Percentiles rank a stretch among this genome's conserved stretches.
These are phyloP conservation scores for Allygus modestus DNA, from an alignment of 2,888 invertebrate species.

Conservation along the genomic window DNA sequence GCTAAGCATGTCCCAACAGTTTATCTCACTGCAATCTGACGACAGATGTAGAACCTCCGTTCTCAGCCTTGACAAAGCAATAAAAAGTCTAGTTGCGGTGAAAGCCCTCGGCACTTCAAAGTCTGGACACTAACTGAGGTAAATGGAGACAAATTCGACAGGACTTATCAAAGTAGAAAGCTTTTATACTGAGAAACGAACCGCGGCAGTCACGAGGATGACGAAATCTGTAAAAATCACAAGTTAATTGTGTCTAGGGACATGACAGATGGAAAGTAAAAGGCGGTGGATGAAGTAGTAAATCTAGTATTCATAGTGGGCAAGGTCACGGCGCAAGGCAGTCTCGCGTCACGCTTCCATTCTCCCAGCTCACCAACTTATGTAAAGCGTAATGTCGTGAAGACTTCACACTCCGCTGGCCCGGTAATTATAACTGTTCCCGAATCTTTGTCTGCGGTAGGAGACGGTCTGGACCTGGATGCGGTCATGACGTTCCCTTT, in stretches of 20 bases:
- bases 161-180: background rate
- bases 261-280: constrained; percentile 52
- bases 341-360: constrained; percentile 34
- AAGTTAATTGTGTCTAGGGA: constrained; percentile 22
- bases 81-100: constrained; percentile 41
- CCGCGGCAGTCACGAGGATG: constrained; percentile 19
- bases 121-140: background rate
- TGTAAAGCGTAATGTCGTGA: background rate
- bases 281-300: constrained; percentile 46
- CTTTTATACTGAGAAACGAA: background rate
- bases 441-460: background rate
- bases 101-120: constrained; percentile 15
- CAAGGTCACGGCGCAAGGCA: constrained; percentile 40
- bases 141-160: constrained; percentile 5
- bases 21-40: no score
- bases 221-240: constrained; percentile 21
- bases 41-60: constrained; percentile 21
- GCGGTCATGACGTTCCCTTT: constrained; percentile 21
- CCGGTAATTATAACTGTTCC: constrained; percentile 7
- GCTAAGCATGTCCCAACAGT: no score
- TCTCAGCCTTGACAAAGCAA: constrained; percentile 21
- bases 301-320: constrained; percentile 44
- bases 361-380: constrained; percentile 26
- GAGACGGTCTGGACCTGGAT: background rate
- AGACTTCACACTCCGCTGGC: constrained; percentile 26